These are phyloP conservation scores for Hepsetus odoe DNA, from an alignment of 2,113 vertebrate species.

Conservation along the genomic window DNA sequence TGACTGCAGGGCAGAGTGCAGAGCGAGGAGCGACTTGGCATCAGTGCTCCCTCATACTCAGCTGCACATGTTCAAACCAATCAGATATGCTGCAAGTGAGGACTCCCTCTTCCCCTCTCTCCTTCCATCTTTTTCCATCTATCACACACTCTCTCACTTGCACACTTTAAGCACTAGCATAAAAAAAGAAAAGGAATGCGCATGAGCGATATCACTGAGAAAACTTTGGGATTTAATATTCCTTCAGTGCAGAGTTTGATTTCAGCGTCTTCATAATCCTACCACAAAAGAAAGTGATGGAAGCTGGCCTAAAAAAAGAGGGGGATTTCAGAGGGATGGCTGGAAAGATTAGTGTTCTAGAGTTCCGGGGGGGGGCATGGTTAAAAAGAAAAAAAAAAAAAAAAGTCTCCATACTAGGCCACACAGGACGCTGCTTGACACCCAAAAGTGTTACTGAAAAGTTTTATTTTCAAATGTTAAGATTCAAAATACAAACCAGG, in stretches of 20 bases:
- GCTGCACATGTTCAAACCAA: slow-evolving; percentile 70
- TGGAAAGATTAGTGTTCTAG: neutral
- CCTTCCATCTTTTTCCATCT: slow-evolving; percentile 7
- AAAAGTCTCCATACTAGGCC: neutral
- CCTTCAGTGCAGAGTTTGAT: neutral
- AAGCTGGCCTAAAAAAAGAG: neutral
- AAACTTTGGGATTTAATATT: slow-evolving; percentile 20
- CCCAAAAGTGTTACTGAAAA: slow-evolving; percentile 15
- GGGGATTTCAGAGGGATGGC: neutral
- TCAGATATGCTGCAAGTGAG: slow-evolving; percentile 61
- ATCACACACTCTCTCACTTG: neutral
- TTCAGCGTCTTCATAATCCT: neutral
- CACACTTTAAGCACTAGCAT: neutral
- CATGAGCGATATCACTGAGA: neutral
- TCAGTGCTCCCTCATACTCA: slow-evolving; percentile 55
- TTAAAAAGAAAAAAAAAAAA: neutral
- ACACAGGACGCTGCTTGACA: neutral
- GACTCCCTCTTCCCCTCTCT: neutral
- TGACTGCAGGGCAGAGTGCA: slow-evolving; percentile 58
- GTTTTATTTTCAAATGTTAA: slow-evolving; percentile 33
- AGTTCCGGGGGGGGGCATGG: neutral
- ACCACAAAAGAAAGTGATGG: neutral
- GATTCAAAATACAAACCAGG: slow-evolving; percentile 13
- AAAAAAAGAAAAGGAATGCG: neutral
- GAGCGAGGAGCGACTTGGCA: slow-evolving; percentile 55